Evolutionary conservation across 2,113 vertebrate genomes (phyloP).

Genomic region (Phodopus roborovskii): DNA sequence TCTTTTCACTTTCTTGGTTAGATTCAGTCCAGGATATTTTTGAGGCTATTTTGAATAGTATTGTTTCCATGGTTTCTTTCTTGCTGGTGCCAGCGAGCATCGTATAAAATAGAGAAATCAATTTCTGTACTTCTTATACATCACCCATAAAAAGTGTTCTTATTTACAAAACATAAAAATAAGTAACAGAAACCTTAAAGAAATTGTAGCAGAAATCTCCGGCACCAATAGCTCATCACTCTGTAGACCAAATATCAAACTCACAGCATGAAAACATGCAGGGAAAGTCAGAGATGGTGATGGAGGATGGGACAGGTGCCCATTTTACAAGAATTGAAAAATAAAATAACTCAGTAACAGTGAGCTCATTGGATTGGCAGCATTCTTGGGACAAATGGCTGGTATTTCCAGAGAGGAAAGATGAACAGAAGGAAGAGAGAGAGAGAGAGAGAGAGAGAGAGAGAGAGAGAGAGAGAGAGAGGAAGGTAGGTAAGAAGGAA

Average conservation of each 20-base stretch:
- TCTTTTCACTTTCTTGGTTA: not conserved
- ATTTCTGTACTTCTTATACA: not conserved
- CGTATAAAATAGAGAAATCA: not conserved
- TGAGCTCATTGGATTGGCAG: not conserved
- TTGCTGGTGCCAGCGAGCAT: not conserved
- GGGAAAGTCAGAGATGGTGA: not conserved
- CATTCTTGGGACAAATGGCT: not conserved
- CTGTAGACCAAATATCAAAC: not conserved
- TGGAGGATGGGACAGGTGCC: not conserved
- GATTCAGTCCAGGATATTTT: not conserved
- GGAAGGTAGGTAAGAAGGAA: not conserved
- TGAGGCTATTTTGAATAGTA: not conserved
- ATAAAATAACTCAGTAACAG: not conserved
- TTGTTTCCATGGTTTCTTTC: not conserved
- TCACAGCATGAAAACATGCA: not conserved
- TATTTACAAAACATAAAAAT: not conserved
- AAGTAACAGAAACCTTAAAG: not conserved
- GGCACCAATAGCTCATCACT: not conserved
- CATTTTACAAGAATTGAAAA: not conserved
- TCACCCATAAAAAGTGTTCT: not conserved
- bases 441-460: no score
- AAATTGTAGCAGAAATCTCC: not conserved
- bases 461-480: no score
- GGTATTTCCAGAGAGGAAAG: not conserved
- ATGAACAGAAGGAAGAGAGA: not conserved